These are phyloP conservation scores for Choristoneura rosaceana DNA, from an alignment of 2,888 invertebrate genomes.

Conservation along the genomic window DNA sequence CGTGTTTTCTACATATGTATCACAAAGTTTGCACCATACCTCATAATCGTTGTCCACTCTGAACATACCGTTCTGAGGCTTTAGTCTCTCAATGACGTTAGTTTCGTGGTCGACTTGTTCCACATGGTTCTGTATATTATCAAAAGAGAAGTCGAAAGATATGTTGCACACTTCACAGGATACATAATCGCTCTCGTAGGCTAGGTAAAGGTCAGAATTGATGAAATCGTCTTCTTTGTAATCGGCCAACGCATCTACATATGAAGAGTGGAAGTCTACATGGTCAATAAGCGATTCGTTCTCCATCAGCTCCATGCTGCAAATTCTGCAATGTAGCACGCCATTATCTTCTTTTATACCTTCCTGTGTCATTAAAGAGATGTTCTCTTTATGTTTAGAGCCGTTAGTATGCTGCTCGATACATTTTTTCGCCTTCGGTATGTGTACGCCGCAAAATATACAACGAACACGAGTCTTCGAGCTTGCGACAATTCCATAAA, in stretches of 20 bases:
- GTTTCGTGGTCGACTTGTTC: constrained; percentile 61
- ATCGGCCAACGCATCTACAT: constrained; percentile 67
- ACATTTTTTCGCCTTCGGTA: constrained; percentile 70
- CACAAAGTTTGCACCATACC: constrained; percentile 69
- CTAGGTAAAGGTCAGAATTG: constrained; percentile 60
- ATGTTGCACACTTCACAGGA: constrained; percentile 64
- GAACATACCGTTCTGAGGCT: constrained; percentile 66
- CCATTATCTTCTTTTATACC: constrained; percentile 60
- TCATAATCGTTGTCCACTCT: constrained; percentile 58
- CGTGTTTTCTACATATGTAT: constrained; percentile 60
- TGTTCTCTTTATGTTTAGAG: constrained; percentile 67
- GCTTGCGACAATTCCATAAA: constrained; percentile 63
- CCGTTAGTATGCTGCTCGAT: constrained; percentile 72
- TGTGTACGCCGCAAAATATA: constrained; percentile 68
- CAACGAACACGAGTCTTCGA: constrained; percentile 72
- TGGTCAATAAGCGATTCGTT: constrained; percentile 64
- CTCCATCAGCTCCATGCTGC: constrained; percentile 56
- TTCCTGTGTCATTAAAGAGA: constrained; percentile 64
- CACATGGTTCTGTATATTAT: constrained; percentile 64
- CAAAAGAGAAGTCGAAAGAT: constrained; percentile 56
- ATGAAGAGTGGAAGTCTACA: constrained; percentile 63
- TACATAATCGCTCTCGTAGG: constrained; percentile 61
- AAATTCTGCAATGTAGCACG: constrained; percentile 64
- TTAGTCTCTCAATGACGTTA: constrained; percentile 62
- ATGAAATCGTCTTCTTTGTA: constrained; percentile 69